Conservation (phyloP, 2,113 vertebrate species). For the Rhabdomys dilectus region DNA sequence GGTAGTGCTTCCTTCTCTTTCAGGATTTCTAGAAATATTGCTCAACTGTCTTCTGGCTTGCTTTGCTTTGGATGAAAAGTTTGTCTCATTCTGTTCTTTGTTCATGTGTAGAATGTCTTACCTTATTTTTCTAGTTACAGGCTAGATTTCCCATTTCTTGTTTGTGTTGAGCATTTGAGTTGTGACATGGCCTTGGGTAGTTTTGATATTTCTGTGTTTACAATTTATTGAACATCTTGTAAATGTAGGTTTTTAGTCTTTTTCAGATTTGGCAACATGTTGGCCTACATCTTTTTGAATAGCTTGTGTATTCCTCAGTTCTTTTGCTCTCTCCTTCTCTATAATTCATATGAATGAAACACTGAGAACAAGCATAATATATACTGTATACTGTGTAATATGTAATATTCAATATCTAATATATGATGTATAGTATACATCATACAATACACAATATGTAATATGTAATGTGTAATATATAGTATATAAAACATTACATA, state of each 20-base stretch:
- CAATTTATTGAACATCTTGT: not conserved
- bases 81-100: not conserved
- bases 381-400: too few relatives aligned
- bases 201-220: not conserved
- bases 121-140: not conserved
- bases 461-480: too few relatives aligned
- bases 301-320: not conserved
- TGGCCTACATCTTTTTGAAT: not conserved
- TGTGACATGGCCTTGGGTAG: not conserved
- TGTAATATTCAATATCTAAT: too few relatives aligned
- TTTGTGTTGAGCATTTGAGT: not conserved
- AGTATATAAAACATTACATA: not conserved
- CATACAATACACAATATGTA: too few relatives aligned
- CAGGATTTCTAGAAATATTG: not conserved
- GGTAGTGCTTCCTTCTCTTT: not conserved
- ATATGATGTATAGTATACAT: too few relatives aligned
- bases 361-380: too few relatives aligned
- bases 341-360: too few relatives aligned
- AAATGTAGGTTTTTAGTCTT: not conserved
- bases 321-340: not conserved
- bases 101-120: not conserved
- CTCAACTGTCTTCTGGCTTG: not conserved
- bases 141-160: not conserved
- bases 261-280: not conserved
- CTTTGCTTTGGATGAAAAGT: not conserved